phyloP scores from a whole-genome alignment of 1,140 invertebrate species.

The Zeugodacus cucurbitae region DNA sequence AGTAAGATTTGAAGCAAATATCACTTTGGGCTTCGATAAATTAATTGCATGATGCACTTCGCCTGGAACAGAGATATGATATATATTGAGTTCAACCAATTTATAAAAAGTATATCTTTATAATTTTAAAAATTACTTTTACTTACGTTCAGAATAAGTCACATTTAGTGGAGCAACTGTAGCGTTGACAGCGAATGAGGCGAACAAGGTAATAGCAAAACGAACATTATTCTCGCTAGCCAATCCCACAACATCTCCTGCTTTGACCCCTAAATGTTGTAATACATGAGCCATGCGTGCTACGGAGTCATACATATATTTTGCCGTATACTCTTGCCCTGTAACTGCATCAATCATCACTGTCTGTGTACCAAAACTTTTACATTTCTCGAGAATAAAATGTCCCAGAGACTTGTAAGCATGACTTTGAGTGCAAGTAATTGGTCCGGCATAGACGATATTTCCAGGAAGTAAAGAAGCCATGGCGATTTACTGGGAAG shows the following conservation, averaged over 20 bases:
- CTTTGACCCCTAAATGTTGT: constrained; percentile 62
- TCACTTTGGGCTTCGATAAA: constrained; percentile 75
- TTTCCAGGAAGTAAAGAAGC: constrained; percentile 54
- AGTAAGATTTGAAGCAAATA: constrained; percentile 73
- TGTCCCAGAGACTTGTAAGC: constrained; percentile 58
- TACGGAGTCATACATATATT: constrained; percentile 65
- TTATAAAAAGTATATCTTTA: not conserved
- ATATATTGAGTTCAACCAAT: not conserved
- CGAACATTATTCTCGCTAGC: constrained; percentile 72
- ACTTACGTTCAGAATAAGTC: constrained; percentile 70
- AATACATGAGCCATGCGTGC: constrained; percentile 67
- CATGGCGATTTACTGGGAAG: not conserved
- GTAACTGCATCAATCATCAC: constrained; percentile 67
- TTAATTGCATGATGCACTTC: constrained; percentile 74
- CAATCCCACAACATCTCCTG: constrained; percentile 71
- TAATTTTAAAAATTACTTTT: not conserved
- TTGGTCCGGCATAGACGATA: constrained; percentile 59
- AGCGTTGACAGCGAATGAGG: constrained; percentile 69
- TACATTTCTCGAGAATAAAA: constrained; percentile 47
- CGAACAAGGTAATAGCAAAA: constrained; percentile 68
- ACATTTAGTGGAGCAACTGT: constrained; percentile 72
- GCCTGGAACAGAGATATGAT: constrained; percentile 65
- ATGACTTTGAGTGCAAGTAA: constrained; percentile 50
- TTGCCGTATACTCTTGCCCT: constrained; percentile 63
- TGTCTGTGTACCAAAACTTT: constrained; percentile 43